These are phyloP conservation scores for Zaprionus bogoriensis DNA, from an alignment of 2,888 invertebrate genomes.

Conservation along the genomic window DNA sequence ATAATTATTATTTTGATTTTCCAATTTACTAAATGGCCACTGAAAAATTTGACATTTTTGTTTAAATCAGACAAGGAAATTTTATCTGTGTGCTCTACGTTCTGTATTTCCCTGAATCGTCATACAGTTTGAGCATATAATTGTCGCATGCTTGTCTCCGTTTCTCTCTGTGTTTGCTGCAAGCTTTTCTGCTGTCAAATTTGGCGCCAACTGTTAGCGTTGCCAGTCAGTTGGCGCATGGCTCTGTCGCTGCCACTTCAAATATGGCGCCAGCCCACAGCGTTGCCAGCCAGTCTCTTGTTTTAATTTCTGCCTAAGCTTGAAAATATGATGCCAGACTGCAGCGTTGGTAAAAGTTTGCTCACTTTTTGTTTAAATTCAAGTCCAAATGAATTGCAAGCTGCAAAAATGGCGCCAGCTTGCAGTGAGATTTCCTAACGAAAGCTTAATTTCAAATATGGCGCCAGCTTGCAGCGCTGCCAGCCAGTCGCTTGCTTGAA, in stretches of 20 bases:
- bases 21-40: conserved; percentile 47
- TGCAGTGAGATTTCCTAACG: too few species aligned
- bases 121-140: background rate
- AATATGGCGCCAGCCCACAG: too few species aligned
- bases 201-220: background rate
- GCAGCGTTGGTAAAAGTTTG: too few species aligned
- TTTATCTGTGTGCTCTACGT: background rate
- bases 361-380: too few species aligned
- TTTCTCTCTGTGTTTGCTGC: background rate
- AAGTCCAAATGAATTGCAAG: too few species aligned
- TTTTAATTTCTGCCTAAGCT: too few species aligned
- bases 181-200: too few species aligned
- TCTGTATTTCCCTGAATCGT: background rate
- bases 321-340: too few species aligned
- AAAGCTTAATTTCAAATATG: too few species aligned
- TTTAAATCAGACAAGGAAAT: conserved; percentile 23
- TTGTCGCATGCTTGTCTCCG: background rate
- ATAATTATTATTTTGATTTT: conserved; percentile 30
- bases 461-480: conserved; percentile 1
- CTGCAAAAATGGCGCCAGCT: background rate
- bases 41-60: conserved; percentile 65
- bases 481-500: background rate
- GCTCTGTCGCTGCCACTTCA: too few species aligned
- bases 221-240: background rate
- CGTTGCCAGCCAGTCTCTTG: background rate